Conservation (phyloP, 1,140 invertebrate species). For the Cydia fagiglandana region DNA sequence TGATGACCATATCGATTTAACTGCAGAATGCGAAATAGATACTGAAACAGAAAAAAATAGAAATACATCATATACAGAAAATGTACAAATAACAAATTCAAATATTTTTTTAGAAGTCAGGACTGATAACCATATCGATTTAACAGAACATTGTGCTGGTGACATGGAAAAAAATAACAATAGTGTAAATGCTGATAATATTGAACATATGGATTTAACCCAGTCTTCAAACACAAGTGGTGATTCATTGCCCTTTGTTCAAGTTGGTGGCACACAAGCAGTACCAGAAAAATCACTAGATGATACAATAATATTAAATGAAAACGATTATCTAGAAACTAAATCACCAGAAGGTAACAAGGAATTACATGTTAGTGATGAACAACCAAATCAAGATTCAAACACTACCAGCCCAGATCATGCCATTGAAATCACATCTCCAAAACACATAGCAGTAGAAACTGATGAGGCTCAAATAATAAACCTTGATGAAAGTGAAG, state of each 20-base stretch:
- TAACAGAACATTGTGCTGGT: constrained; percentile 31
- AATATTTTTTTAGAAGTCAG: background rate
- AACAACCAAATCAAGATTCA: constrained; percentile 35
- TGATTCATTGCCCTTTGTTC: constrained; percentile 41
- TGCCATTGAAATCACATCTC: constrained; percentile 28
- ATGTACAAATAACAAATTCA: background rate
- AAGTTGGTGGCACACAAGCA: constrained; percentile 36
- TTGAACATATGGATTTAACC: constrained; percentile 52
- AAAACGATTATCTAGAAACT: constrained; percentile 3
- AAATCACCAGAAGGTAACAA: background rate
- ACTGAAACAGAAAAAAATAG: constrained; percentile 17
- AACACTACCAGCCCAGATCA: constrained; percentile 39
- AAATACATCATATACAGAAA: background rate
- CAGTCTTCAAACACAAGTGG: constrained; percentile 46
- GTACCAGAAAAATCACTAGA: constrained; percentile 39
- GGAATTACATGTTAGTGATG: constrained; percentile 24
- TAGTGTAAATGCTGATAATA: constrained; percentile 29
- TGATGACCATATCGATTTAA: constrained; percentile 29
- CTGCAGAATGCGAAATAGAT: constrained; percentile 25
- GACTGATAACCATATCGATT: constrained; percentile 36
- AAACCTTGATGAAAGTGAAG: constrained; percentile 33
- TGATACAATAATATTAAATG: constrained; percentile 45
- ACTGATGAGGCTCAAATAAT: constrained; percentile 21
- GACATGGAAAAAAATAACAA: constrained; percentile 16
- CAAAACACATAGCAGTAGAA: background rate